These are phyloP conservation scores for Azorinus chamasolen DNA, from an alignment of 2,888 invertebrate species.

Conservation along the genomic window DNA sequence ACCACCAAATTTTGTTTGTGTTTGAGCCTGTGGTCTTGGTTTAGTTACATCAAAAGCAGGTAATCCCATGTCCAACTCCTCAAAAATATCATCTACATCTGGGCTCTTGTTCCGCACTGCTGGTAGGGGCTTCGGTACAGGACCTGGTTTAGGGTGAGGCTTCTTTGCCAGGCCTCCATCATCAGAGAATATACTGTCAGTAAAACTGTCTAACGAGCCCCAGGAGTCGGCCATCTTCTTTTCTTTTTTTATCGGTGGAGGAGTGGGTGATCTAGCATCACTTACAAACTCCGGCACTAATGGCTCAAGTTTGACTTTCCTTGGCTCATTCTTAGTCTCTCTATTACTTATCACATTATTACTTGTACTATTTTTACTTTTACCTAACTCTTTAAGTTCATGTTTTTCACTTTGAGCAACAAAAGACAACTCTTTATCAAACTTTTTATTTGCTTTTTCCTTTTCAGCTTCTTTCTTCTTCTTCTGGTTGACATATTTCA, in stretches of 20 bases:
- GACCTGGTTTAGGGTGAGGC: conserved; percentile 27
- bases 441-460: conserved; percentile 22
- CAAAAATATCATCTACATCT: conserved; percentile 77
- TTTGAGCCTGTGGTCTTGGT: conserved; percentile 47
- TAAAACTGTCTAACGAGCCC: conserved; percentile 78
- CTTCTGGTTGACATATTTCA: conserved; percentile 81
- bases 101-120: conserved; percentile 55
- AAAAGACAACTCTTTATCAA: conserved; percentile 51
- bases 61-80: conserved; percentile 81
- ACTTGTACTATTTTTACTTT: conserved; percentile 19
- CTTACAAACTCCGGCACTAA: conserved; percentile 51
- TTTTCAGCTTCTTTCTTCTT: conserved; percentile 66
- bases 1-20: conserved; percentile 35
- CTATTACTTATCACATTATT: conserved; percentile 3
- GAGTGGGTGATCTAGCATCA: conserved; percentile 38
- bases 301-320: conserved; percentile 39
- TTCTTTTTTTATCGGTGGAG: conserved; percentile 40
- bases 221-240: conserved; percentile 69
- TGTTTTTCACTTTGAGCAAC: conserved; percentile 57
- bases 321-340: conserved; percentile 15
- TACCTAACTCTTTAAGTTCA: conserved; percentile 54
- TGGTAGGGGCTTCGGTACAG: conserved; percentile 35
- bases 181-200: conserved; percentile 82
- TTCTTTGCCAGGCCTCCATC: conserved; percentile 68
- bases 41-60: conserved; percentile 80